phyloP scores from a whole-genome alignment of 2,797 vertebrate species.

The Scarus forsteni region DNA sequence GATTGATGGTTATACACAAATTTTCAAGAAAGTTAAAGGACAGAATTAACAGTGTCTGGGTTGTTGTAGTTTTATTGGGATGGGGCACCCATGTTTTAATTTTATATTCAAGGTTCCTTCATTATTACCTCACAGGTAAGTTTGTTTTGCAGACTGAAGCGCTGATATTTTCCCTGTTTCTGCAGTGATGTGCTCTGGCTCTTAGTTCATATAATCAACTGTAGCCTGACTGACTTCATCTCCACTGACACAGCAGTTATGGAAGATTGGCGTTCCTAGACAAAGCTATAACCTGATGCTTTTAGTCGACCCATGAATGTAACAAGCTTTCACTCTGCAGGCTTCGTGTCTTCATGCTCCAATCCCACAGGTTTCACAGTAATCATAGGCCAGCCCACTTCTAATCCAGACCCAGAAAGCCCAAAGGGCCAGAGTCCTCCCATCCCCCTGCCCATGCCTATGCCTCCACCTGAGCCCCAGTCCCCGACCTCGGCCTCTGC shows the following conservation, averaged over 20 bases:
- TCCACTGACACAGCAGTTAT: too few species aligned
- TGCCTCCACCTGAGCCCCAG: slow-evolving; percentile 61
- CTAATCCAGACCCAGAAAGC: slow-evolving; percentile 68
- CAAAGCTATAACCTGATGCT: not conserved
- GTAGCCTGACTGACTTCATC: not conserved
- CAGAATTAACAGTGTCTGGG: too few species aligned
- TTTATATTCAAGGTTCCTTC: too few species aligned
- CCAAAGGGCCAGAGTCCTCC: slow-evolving; percentile 65
- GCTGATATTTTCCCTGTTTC: too few species aligned
- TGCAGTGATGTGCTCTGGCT: not conserved
- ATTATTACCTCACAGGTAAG: too few species aligned
- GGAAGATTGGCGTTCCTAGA: too few species aligned
- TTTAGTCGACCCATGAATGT: slow-evolving; percentile 1
- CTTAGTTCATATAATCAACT: not conserved
- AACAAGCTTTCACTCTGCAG: slow-evolving; percentile 27
- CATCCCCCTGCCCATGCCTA: slow-evolving; percentile 65
- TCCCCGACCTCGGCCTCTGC: slow-evolving; percentile 28
- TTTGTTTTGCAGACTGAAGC: too few species aligned
- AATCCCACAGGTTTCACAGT: slow-evolving; percentile 80
- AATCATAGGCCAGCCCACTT: slow-evolving; percentile 83
- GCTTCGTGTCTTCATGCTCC: slow-evolving; percentile 59
- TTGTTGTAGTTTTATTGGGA: too few species aligned
- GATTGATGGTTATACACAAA: too few species aligned
- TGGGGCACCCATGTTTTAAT: too few species aligned
- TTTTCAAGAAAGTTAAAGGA: too few species aligned